Percentiles rank a stretch among this genome's conserved stretches.
Conservation (phyloP, 2,113 vertebrate species). For the Crotalus viridis region DNA sequence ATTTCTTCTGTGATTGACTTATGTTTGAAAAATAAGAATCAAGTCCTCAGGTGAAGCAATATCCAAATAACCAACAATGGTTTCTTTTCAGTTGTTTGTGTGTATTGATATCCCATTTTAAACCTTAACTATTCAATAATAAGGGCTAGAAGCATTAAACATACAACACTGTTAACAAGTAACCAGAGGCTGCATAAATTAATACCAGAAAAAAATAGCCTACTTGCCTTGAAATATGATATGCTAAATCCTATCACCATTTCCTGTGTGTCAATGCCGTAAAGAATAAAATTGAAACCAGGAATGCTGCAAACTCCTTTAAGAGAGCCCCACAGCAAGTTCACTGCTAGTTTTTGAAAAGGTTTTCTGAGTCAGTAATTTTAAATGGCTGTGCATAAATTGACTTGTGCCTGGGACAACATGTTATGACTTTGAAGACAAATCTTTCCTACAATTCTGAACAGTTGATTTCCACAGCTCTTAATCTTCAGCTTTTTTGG, state of each 20-base stretch:
- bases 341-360: conserved; percentile 50
- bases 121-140: neutral
- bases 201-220: neutral
- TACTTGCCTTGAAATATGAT: conserved; percentile 19
- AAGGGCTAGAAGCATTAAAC: neutral
- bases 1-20: neutral
- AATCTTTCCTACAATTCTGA: conserved; percentile 64
- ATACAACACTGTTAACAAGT: neutral
- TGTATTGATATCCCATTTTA: neutral
- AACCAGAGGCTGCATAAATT: neutral
- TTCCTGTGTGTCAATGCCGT: conserved; percentile 25
- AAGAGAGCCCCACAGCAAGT: conserved; percentile 52
- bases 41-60: neutral
- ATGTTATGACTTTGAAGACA: conserved; percentile 54
- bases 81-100: neutral
- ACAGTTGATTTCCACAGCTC: conserved; percentile 63
- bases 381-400: conserved; percentile 64
- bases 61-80: neutral
- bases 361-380: conserved; percentile 59
- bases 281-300: conserved; percentile 44
- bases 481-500: conserved; percentile 51
- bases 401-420: conserved; percentile 58
- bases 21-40: neutral
- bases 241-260: conserved; percentile 25
- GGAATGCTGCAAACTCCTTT: conserved; percentile 53